Evolutionary conservation across 2,113 vertebrate species (phyloP).

Genomic region (Halcyon senegalensis): DNA sequence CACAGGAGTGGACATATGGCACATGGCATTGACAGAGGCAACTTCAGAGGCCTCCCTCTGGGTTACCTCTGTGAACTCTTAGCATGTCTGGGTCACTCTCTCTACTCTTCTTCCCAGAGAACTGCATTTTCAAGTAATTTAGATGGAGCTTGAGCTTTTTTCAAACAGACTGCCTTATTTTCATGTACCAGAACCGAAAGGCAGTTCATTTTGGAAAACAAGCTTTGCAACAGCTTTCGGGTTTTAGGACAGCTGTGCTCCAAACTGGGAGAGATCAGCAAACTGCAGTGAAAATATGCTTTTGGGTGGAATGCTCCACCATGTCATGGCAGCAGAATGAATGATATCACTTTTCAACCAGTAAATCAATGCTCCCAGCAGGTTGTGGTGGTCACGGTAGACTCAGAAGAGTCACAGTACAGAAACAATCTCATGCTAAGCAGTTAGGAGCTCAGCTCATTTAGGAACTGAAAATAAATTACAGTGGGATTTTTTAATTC

Average conservation of each 20-base stretch:
- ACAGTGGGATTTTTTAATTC: neutral
- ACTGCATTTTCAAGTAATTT: neutral
- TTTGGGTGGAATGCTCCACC: neutral
- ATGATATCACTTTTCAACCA: neutral
- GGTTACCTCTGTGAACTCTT: neutral
- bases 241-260: neutral
- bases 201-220: neutral
- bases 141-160: neutral
- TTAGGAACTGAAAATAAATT: slow-evolving; percentile 4
- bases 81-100: neutral
- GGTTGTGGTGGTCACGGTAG: neutral
- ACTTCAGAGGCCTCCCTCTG: neutral
- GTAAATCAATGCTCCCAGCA: neutral
- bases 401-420: neutral
- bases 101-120: neutral
- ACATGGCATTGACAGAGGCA: neutral
- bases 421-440: neutral
- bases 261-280: neutral
- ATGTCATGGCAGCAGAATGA: neutral
- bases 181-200: neutral
- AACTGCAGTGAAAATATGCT: neutral
- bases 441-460: neutral
- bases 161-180: neutral
- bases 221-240: neutral
- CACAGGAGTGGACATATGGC: neutral